These are phyloP conservation scores for Ivindomyrus marchei DNA, from an alignment of 2,113 vertebrate genomes.

Conservation along the genomic window DNA sequence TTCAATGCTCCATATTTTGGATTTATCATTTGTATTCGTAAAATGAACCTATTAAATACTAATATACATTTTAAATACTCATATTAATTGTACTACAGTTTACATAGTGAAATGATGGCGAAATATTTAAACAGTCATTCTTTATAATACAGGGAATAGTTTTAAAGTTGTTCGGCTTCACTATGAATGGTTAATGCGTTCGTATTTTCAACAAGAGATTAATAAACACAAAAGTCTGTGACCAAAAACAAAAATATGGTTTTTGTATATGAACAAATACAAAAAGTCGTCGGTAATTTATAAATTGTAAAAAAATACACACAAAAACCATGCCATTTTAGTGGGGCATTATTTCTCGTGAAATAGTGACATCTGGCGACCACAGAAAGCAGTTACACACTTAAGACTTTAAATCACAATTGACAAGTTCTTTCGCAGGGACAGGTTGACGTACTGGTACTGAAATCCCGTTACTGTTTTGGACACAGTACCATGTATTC, in stretches of 20 bases:
- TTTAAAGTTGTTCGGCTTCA: not conserved
- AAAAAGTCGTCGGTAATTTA: not conserved
- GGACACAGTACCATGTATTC: not conserved
- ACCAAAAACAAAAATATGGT: not conserved
- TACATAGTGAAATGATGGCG: not conserved
- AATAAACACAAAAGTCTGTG: not conserved
- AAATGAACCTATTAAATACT: not conserved
- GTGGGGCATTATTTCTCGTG: not conserved
- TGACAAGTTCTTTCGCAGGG: not conserved
- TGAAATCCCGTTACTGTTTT: not conserved
- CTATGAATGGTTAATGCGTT: not conserved
- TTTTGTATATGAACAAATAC: not conserved
- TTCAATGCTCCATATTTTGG: not conserved
- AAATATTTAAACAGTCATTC: not conserved
- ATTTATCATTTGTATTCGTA: not conserved
- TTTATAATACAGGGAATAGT: not conserved
- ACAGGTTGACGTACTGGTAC: not conserved
- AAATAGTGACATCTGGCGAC: constrained; percentile 20
- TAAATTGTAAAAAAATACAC: not conserved
- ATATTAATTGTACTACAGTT: not conserved
- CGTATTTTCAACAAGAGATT: not conserved
- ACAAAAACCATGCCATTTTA: not conserved
- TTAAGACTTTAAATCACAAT: not conserved
- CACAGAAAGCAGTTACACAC: not conserved
- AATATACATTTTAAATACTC: not conserved